Evolutionary conservation across 2,797 vertebrate genomes (phyloP).

Genomic region (Lagorchestes hirsutus): DNA sequence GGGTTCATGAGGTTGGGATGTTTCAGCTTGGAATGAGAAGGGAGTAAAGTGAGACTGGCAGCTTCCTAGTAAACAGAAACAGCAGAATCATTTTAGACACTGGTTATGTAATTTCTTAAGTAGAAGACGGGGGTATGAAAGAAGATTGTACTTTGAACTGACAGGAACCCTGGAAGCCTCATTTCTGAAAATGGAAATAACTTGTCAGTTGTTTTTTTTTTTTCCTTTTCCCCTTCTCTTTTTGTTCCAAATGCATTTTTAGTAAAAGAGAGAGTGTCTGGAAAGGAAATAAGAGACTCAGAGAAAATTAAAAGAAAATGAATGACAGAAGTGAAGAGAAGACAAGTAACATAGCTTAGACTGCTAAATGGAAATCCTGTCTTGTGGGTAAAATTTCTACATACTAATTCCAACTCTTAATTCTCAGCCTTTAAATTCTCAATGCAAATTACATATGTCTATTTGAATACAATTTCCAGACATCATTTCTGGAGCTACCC

Average conservation of each 20-base stretch:
- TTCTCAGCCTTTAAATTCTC: slow-evolving; percentile 37
- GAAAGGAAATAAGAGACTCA: slow-evolving; percentile 67
- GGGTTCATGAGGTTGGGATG: slow-evolving; percentile 14
- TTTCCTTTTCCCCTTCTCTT: neutral
- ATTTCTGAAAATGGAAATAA: slow-evolving; percentile 78
- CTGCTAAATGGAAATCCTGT: slow-evolving; percentile 28
- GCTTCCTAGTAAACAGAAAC: slow-evolving; percentile 64
- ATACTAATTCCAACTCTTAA: slow-evolving; percentile 37
- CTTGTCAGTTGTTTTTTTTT: slow-evolving; percentile 57
- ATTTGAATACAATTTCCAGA: neutral
- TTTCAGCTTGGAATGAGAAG: neutral
- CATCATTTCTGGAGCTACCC: neutral
- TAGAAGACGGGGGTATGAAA: slow-evolving; percentile 40
- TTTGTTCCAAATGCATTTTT: slow-evolving; percentile 66
- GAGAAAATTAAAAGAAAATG: slow-evolving; percentile 52
- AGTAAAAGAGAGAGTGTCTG: slow-evolving; percentile 60
- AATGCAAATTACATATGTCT: neutral
- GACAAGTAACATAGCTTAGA: slow-evolving; percentile 34
- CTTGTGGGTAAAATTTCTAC: neutral
- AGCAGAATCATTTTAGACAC: slow-evolving; percentile 55
- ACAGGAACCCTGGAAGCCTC: slow-evolving; percentile 78
- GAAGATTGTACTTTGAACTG: slow-evolving; percentile 75
- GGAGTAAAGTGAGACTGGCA: slow-evolving; percentile 27
- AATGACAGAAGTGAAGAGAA: rapidly evolving
- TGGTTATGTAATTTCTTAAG: slow-evolving; percentile 77